Percentiles rank a stretch among this genome's conserved stretches.
Evolutionary conservation across 2,797 vertebrate genomes (phyloP).

Genomic region (Acestrorhynchus altus): DNA sequence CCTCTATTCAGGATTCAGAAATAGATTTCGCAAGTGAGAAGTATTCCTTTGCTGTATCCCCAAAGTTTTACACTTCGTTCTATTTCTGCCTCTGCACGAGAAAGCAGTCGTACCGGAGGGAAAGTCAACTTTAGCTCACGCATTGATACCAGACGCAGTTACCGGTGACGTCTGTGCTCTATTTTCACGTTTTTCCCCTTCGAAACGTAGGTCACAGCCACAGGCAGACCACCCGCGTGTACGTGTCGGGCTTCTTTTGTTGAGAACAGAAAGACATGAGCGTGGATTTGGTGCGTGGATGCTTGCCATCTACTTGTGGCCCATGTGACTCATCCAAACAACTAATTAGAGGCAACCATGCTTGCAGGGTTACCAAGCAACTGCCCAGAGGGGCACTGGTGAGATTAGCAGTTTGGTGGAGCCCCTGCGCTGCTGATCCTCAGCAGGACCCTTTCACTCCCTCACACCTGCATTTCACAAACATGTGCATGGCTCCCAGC

Average conservation of each 20-base stretch:
- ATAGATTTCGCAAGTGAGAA: background rate
- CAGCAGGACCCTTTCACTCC: slow-evolving; percentile 48
- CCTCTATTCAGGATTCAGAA: slow-evolving; percentile 6
- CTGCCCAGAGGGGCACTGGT: slow-evolving; percentile 48
- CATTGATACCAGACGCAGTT: slow-evolving; percentile 19
- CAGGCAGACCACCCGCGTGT: background rate
- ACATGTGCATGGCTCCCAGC: background rate
- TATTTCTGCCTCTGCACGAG: background rate
- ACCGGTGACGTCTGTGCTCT: background rate
- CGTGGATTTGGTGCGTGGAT: slow-evolving; percentile 20
- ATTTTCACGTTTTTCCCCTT: background rate
- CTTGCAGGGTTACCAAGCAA: slow-evolving; percentile 65
- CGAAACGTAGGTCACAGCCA: too few species aligned
- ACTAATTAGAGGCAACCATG: slow-evolving; percentile 64
- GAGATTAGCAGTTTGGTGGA: slow-evolving; percentile 55
- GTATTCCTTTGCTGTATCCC: background rate
- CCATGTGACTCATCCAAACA: slow-evolving; percentile 58
- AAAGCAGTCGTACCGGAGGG: background rate
- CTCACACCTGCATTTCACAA: slow-evolving; percentile 51
- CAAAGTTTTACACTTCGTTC: background rate
- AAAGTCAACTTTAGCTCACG: slow-evolving; percentile 5
- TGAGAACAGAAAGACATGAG: slow-evolving; percentile 29
- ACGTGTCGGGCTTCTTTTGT: background rate
- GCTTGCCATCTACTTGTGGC: slow-evolving; percentile 31
- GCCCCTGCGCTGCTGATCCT: slow-evolving; percentile 29